These are phyloP conservation scores for Grammomys surdaster DNA, from an alignment of 2,113 vertebrate genomes.

Conservation along the genomic window DNA sequence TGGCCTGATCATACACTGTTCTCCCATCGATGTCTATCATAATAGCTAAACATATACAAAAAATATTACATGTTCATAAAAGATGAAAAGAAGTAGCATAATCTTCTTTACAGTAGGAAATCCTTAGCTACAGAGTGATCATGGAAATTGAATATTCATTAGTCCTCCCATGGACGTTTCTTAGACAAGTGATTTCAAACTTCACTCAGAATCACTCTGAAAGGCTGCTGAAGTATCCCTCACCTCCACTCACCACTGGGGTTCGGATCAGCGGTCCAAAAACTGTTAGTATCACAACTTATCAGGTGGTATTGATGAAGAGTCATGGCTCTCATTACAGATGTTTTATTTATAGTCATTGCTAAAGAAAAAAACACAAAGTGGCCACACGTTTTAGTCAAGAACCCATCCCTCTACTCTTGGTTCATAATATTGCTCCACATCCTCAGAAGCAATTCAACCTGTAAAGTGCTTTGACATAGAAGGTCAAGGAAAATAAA, in stretches of 20 bases:
- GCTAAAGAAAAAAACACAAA: background rate
- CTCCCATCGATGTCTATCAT: background rate
- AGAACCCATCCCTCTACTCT: background rate
- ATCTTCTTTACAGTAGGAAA: background rate
- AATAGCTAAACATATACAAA: background rate
- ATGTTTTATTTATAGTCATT: background rate
- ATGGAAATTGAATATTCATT: background rate
- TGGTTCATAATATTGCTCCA: background rate
- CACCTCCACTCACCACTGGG: background rate
- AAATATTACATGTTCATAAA: background rate
- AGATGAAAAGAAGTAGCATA: background rate
- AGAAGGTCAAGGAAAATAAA: background rate
- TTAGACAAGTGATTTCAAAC: background rate
- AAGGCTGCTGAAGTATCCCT: background rate
- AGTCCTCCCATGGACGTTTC: background rate
- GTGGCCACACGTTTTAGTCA: background rate
- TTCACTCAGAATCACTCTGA: background rate
- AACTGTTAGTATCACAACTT: background rate
- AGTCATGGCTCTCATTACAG: background rate
- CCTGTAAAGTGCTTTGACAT: background rate
- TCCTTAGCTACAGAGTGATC: background rate
- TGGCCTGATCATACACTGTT: background rate
- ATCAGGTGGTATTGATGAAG: background rate
- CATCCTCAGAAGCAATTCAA: background rate
- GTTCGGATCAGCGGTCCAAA: background rate